phyloP scores from a whole-genome alignment of 2,113 vertebrate species.

The Prunella fulvescens region DNA sequence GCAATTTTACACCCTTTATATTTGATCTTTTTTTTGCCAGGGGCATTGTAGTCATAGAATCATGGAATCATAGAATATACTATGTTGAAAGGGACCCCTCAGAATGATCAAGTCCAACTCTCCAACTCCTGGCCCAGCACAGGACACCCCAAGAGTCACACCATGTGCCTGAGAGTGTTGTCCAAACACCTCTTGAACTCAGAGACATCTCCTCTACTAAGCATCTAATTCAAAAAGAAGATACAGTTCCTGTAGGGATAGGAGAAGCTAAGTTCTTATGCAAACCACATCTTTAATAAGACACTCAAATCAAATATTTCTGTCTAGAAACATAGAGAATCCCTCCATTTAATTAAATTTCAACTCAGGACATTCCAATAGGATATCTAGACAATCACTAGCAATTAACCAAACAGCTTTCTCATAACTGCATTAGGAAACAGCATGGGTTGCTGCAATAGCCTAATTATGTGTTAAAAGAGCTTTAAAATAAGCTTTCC shows the following conservation, averaged over 20 bases:
- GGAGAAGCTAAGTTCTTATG: background rate
- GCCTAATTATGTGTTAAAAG: background rate
- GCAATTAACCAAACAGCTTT: conserved; percentile 5
- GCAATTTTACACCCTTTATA: background rate
- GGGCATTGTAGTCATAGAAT: background rate
- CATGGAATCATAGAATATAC: background rate
- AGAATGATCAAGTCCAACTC: background rate
- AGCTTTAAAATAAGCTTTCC: background rate
- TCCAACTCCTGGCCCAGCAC: background rate
- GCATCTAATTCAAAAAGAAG: background rate
- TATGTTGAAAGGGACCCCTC: background rate
- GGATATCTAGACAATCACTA: conserved; percentile 8
- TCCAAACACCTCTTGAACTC: background rate
- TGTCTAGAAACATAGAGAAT: background rate
- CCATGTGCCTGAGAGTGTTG: background rate
- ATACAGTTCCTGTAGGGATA: background rate
- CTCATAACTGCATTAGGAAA: background rate
- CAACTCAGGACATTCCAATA: background rate
- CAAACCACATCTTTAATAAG: background rate
- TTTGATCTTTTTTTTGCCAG: background rate
- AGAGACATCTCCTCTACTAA: background rate
- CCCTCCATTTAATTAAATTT: conserved; percentile 38
- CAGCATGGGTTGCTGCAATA: background rate
- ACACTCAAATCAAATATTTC: background rate
- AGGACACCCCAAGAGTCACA: background rate